Conservation (phyloP, 2,113 vertebrate species). For the Numida meleagris region DNA sequence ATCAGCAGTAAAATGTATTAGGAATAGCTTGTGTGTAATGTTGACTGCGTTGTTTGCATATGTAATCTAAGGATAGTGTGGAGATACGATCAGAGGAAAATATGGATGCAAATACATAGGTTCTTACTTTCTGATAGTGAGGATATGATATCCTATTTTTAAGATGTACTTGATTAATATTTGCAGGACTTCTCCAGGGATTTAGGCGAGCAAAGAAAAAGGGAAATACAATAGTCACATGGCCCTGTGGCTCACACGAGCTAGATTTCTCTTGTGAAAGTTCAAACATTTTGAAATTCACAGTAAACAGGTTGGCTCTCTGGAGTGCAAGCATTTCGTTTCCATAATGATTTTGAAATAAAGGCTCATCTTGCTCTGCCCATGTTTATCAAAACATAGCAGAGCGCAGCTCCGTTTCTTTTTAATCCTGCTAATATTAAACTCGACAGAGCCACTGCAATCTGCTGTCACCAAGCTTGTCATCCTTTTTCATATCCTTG, state of each 20-base stretch:
- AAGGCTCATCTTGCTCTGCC: slow-evolving; percentile 17
- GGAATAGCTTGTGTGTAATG: slow-evolving; percentile 18
- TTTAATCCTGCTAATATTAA: slow-evolving; percentile 1
- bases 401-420: slow-evolving; percentile 16
- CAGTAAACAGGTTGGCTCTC: slow-evolving; percentile 24
- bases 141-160: background rate
- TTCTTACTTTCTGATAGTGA: background rate
- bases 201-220: background rate
- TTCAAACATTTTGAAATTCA: slow-evolving; percentile 3
- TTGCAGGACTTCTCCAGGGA: background rate
- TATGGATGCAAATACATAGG: background rate
- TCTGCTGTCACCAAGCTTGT: background rate
- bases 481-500: background rate
- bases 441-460: background rate
- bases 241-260: background rate
- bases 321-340: background rate
- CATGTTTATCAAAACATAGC: slow-evolving; percentile 29
- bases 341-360: slow-evolving; percentile 1
- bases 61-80: background rate
- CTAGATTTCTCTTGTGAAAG: background rate
- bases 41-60: slow-evolving; percentile 32
- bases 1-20: slow-evolving; percentile 47
- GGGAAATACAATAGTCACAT: background rate
- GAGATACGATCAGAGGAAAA: background rate
- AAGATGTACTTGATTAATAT: background rate